phyloP scores from a whole-genome alignment of 2,797 vertebrate species.

The Simalia tracyae region DNA sequence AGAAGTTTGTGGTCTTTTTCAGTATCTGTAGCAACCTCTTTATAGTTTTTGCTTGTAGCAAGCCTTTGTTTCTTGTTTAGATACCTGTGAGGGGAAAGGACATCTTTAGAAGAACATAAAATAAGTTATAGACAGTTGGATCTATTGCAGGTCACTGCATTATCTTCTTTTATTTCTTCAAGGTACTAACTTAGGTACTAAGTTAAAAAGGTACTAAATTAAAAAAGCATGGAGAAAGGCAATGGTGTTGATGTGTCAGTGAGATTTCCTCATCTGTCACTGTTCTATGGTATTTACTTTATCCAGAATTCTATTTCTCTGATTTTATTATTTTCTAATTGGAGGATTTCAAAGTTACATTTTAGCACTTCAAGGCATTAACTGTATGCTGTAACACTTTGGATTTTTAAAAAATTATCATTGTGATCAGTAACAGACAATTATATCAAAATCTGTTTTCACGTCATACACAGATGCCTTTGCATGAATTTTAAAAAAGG shows the following conservation, averaged over 20 bases:
- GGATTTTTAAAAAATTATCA: background rate
- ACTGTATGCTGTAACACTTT: background rate
- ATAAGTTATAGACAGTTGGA: background rate
- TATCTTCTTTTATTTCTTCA: background rate
- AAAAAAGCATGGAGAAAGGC: background rate
- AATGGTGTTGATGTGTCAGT: background rate
- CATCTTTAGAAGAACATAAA: background rate
- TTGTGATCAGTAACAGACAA: too few species aligned
- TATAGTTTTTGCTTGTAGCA: conserved; percentile 60
- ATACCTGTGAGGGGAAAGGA: conserved; percentile 67
- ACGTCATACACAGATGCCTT: background rate
- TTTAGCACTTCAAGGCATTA: background rate
- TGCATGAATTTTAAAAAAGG: background rate
- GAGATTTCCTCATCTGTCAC: background rate
- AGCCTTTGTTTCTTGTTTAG: conserved; percentile 64
- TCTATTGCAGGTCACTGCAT: background rate
- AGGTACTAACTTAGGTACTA: background rate
- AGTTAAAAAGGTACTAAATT: background rate
- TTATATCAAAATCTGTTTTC: background rate
- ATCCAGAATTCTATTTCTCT: background rate
- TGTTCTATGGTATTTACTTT: background rate
- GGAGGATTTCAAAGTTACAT: background rate
- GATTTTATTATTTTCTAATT: background rate
- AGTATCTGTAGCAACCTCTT: conserved; percentile 66
- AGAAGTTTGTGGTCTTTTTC: conserved; percentile 41